Evolutionary conservation across 2,888 invertebrate species (phyloP), one percentile per base, ranked within the genome.

Genomic region (Drosophila borealis): DNA sequence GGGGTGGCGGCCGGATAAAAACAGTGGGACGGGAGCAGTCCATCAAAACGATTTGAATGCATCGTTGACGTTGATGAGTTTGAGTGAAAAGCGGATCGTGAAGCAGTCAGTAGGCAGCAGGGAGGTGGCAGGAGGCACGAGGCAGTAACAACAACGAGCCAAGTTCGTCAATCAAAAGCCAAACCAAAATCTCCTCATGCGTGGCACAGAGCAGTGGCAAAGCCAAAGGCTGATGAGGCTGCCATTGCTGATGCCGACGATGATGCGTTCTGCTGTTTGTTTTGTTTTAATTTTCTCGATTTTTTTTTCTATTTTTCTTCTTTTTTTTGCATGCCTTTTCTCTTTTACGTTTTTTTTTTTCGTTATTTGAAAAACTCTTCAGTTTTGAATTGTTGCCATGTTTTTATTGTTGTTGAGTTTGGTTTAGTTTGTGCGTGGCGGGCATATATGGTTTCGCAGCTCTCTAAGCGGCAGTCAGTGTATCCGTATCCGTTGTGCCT

Each of bases 351-450:
- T 68, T 54, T 14, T 59, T 78, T 86, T 88, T 85, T 85, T 89
- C 89, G 90, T 89, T 91, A 89, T 91, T 91, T 92, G 91, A 92
- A 91, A 92, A 90, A 91, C 91, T 91, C 92, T 91, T 92, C 89
- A 90, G 90, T 86, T 91, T 86, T 89, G 91, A 91, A 92, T 90
- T 91, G 91, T 90, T 88, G 90, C 85, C 88, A 91, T 90, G 81
- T 89, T 85, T 90, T 86, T 89, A 88, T 86, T 90, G 90, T 89
- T 75, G 89, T 89, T 81, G 85, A 88, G 90, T 86, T 89, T 89
- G 88, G 85, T 86, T 89, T 86, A 89, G 90, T 86, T 88, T 81
- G 83, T 73, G 86, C 87, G 70, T 81, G 75, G 82, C 74, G 65
- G 70, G 55, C 60, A 54, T 44, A 49, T 63, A 42, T 54, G 36